Evolutionary conservation across 2,888 invertebrate genomes (phyloP).

Genomic region (Nomada fucata): DNA sequence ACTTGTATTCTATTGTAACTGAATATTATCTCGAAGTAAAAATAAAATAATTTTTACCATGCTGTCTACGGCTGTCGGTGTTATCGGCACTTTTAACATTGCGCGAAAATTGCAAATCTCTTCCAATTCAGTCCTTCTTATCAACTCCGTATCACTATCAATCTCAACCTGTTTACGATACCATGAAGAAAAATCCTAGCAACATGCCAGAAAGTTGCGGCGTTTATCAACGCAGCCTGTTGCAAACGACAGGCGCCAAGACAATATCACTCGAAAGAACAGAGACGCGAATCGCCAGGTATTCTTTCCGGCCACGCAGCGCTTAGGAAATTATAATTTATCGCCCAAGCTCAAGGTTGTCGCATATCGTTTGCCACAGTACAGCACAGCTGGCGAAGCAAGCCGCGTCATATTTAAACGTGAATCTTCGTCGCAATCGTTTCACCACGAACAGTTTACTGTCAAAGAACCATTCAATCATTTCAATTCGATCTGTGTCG

Average conservation of each 20-base stretch:
- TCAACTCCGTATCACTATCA: no score
- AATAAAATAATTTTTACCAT: no score
- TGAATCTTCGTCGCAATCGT: conserved; percentile 32
- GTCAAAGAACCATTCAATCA: no score
- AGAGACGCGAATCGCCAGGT: not conserved
- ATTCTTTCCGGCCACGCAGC: conserved; percentile 19
- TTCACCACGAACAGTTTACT: not conserved
- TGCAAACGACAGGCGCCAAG: not conserved
- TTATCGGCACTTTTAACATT: no score
- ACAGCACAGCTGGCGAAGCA: conserved; percentile 31
- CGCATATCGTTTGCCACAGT: conserved; percentile 41
- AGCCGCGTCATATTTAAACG: conserved; percentile 46
- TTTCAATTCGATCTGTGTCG: not conserved
- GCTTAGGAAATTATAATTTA: conserved; percentile 67
- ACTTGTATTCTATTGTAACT: no score
- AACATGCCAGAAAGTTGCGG: not conserved
- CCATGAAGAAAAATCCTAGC: not conserved
- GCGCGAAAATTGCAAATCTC: no score
- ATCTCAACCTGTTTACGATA: no score
- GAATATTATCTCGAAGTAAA: no score
- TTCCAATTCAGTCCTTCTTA: no score
- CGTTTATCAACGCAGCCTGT: not conserved
- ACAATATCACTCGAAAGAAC: not conserved
- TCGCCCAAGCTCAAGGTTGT: conserved; percentile 74
- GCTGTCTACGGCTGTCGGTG: no score